These are phyloP conservation scores for Malthinus seriepunctatus DNA, from an alignment of 2,888 invertebrate species.

Conservation along the genomic window DNA sequence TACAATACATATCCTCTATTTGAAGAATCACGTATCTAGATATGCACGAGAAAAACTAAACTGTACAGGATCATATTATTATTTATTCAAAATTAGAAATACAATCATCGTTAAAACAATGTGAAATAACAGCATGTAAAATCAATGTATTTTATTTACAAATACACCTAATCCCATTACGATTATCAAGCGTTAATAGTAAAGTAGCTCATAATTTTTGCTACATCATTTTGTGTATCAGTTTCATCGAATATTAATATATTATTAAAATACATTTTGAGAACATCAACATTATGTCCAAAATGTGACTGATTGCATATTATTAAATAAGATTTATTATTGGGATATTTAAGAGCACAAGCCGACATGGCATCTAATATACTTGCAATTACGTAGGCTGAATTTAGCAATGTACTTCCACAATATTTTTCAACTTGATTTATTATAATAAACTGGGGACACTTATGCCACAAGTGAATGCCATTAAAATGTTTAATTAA, in stretches of 20 bases:
- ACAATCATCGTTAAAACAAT: too few relatives aligned
- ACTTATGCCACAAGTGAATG: constrained; percentile 46
- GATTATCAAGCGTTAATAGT: too few relatives aligned
- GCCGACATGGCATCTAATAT: constrained; percentile 43
- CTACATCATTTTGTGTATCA: too few relatives aligned
- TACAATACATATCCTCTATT: too few relatives aligned
- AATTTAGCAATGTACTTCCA: constrained; percentile 22
- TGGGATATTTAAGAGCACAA: constrained; percentile 32
- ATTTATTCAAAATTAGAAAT: too few relatives aligned
- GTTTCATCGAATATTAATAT: not conserved
- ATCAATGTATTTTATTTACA: too few relatives aligned
- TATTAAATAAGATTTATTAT: constrained; percentile 16
- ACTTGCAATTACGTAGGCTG: constrained; percentile 42
- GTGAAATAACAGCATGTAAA: too few relatives aligned
- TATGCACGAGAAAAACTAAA: too few relatives aligned
- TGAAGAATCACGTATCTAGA: too few relatives aligned
- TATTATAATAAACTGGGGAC: constrained; percentile 45
- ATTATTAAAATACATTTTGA: constrained; percentile 5
- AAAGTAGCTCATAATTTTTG: too few relatives aligned
- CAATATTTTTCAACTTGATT: constrained; percentile 45
- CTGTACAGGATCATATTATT: too few relatives aligned
- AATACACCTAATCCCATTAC: too few relatives aligned
- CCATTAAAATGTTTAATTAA: constrained; percentile 46
- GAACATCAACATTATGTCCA: not conserved
- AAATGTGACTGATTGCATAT: not conserved